Conservation (phyloP, 1,140 invertebrate genomes). For the Hestina assimilis region DNA sequence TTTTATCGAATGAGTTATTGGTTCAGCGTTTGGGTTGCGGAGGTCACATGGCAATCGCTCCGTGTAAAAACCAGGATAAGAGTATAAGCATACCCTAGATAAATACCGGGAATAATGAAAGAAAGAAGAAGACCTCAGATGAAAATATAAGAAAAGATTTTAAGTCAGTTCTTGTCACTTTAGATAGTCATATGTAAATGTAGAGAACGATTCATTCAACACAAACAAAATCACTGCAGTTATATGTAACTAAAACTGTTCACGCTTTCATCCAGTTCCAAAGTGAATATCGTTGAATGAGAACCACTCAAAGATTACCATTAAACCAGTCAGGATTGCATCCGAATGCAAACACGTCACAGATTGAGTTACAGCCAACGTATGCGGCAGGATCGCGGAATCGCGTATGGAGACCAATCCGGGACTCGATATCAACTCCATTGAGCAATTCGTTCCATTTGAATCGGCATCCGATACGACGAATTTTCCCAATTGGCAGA, state of each 20-base stretch:
- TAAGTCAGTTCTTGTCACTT: too few species aligned
- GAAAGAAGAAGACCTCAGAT: too few species aligned
- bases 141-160: too few species aligned
- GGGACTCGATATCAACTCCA: conserved; percentile 42
- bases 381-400: conserved; percentile 33
- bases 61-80: too few species aligned
- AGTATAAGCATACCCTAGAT: too few species aligned
- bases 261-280: conserved; percentile 3
- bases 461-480: conserved; percentile 31
- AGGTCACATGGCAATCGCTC: too few species aligned
- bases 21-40: too few species aligned
- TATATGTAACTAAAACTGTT: conserved; percentile 3
- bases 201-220: conserved; percentile 4
- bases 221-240: not conserved
- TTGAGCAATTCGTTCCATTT: conserved; percentile 44
- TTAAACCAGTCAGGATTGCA: conserved; percentile 42
- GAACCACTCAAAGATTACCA: conserved; percentile 41
- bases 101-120: too few species aligned
- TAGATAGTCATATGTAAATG: too few species aligned
- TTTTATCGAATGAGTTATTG: too few species aligned
- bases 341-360: conserved; percentile 53
- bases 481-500: conserved; percentile 31
- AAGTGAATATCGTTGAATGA: conserved; percentile 23
- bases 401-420: conserved; percentile 37
- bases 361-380: conserved; percentile 45